A percentile compares a stretch with the other conserved stretches of the same genome.
Evolutionary conservation across 2,888 invertebrate genomes (phyloP).

Genomic region (Mimachlamys varia): DNA sequence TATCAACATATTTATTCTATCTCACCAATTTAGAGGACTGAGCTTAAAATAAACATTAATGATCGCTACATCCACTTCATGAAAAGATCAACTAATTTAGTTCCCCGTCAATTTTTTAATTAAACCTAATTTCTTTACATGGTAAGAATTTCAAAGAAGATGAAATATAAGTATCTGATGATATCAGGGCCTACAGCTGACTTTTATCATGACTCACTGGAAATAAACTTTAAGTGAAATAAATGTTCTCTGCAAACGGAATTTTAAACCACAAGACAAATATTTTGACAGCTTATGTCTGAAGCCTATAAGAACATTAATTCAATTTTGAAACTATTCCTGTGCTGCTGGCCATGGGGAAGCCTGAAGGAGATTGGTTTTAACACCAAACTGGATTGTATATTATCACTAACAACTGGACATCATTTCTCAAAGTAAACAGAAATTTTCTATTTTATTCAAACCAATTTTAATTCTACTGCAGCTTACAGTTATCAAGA

Average conservation of each 20-base stretch:
- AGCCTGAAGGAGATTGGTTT: background rate
- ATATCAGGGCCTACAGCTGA: background rate
- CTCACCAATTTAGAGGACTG: background rate
- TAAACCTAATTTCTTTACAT: constrained; percentile 26
- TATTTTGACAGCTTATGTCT: constrained; percentile 10
- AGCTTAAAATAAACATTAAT: background rate
- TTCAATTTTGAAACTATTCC: background rate
- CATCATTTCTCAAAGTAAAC: background rate
- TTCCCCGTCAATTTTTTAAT: constrained; percentile 18
- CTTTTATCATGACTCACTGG: background rate
- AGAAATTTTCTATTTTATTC: background rate
- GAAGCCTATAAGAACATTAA: background rate
- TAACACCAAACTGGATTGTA: background rate
- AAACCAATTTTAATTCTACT: background rate
- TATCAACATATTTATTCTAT: background rate
- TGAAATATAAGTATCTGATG: background rate
- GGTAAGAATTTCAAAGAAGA: background rate
- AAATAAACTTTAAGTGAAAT: background rate
- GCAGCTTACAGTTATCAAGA: background rate
- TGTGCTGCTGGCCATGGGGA: background rate
- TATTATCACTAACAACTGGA: background rate
- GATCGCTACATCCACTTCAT: background rate
- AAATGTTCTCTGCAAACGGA: background rate
- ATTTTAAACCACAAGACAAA: constrained; percentile 7
- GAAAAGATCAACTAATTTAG: constrained; percentile 10